Base-by-base conservation (phyloP, 2,888 invertebrate species). In the Quadroppia sp. region DNA sequence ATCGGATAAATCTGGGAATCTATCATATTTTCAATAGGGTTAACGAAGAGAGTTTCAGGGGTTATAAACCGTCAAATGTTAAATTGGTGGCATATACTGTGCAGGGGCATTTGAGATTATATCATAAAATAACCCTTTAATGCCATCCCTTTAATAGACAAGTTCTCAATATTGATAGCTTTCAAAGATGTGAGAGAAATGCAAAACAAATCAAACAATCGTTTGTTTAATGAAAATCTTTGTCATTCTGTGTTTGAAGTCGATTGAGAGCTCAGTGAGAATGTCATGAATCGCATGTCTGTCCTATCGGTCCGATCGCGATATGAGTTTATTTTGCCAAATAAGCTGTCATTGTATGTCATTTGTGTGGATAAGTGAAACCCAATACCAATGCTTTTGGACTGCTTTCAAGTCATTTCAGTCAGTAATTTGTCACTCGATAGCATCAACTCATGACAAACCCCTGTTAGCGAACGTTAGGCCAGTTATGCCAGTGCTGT, bases 361-460 rank as follows among this genome's bases (percentile, higher is more conserved):
- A 61, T 61, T 61, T 61, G 4, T 4, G 61, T 61, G 61, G 61
- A 61, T 61, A 61, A 61, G 61, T 61, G 61, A 32, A 61, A 61
- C 61, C 32, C 61, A 61, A 61, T 61, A 61, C 61, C 32, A 61
- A 20, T 61, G 61, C 61, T 30, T 61, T 61, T 61, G 28, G 15
- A 61, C 17, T 61, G 56, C n/a, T 59, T 59, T 7, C 17, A 61
- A 61, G 61, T 61, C 61, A 61, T 61, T 61, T 61, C 32, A 61
- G 61, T 30, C 61, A 61, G 61, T 61, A 61, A 61, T 61, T 61
- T 61, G 61, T 61, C 61, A 61, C 32, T 25, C 32, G 61, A 61
- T 61, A 61, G 32, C 61, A 61, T 61, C 61, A 61, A 30, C 28
- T 61, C 32, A 11, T 61, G 61, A 61, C 61, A 61, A 30, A 61